These are phyloP conservation scores for Epinotia demarniana DNA, from an alignment of 2,888 invertebrate species.

Conservation along the genomic window DNA sequence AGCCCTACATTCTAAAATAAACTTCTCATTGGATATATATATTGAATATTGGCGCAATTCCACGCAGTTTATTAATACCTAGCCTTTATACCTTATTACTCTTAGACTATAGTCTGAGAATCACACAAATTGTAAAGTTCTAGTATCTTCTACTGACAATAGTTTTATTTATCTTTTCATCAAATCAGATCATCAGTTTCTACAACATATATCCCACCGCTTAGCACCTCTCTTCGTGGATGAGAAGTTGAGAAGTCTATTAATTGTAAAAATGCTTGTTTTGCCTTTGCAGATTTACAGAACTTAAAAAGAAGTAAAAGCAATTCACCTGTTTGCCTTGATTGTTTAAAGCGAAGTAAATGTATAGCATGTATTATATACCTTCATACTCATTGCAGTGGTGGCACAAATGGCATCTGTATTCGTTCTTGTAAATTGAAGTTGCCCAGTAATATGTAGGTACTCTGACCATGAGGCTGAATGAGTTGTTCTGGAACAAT, in stretches of 20 bases:
- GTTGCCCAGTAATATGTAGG: conserved; percentile 2
- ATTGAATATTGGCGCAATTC: conserved; percentile 23
- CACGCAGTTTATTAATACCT: not conserved
- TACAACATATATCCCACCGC: too few relatives aligned
- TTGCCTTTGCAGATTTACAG: too few relatives aligned
- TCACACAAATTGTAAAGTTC: too few relatives aligned
- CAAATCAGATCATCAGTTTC: too few relatives aligned
- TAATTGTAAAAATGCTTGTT: too few relatives aligned
- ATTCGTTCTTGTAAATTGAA: conserved; percentile 19
- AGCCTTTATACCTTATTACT: not conserved
- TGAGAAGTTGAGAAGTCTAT: too few relatives aligned
- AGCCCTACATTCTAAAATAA: not conserved
- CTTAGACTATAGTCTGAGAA: not conserved
- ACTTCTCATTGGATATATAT: conserved; percentile 4
- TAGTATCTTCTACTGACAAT: too few relatives aligned
- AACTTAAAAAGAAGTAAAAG: not conserved
- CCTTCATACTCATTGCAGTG: not conserved
- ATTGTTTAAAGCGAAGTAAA: not conserved
- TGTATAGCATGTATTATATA: not conserved
- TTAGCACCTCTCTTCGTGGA: too few relatives aligned
- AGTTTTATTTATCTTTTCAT: too few relatives aligned
- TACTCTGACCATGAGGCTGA: conserved; percentile 28
- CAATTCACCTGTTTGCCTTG: conserved; percentile 13
- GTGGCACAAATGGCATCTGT: conserved; percentile 20
- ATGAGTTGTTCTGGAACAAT: conserved; percentile 27